Evolutionary conservation across 2,797 vertebrate genomes (phyloP).

Genomic region (Poecilia gillii): DNA sequence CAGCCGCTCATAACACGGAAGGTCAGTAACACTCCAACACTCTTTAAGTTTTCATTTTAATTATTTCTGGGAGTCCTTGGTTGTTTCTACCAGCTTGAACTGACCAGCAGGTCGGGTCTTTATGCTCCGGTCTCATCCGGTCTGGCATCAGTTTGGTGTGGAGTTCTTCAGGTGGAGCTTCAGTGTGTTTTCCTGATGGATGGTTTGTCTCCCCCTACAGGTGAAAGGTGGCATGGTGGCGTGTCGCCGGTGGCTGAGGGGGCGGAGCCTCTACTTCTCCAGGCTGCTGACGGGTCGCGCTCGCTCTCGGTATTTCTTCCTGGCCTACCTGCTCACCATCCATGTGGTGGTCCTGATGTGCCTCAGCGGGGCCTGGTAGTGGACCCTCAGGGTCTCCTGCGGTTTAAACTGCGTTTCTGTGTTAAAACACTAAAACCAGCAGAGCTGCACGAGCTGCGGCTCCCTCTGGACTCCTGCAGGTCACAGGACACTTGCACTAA

Average conservation of each 20-base stretch:
- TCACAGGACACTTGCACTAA: background rate
- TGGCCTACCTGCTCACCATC: conserved; percentile 83
- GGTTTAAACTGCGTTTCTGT: background rate
- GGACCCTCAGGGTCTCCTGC: background rate
- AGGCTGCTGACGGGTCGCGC: conserved; percentile 85
- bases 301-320: conserved; percentile 88
- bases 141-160: background rate
- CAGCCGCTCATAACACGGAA: conserved; percentile 85
- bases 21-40: conserved; percentile 64
- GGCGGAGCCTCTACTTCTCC: conserved; percentile 89
- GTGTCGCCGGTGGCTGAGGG: conserved; percentile 85
- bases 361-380: conserved; percentile 84
- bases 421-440: conserved; percentile 24
- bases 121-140: background rate
- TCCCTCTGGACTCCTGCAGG: background rate
- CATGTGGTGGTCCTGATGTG: conserved; percentile 87
- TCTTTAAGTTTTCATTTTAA: too few relatives aligned
- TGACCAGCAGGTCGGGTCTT: background rate
- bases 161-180: background rate
- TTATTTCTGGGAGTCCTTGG: background rate
- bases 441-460: background rate
- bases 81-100: background rate
- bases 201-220: conserved; percentile 62
- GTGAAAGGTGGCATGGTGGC: conserved; percentile 84
- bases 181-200: background rate